These are phyloP conservation scores for Noturus placidus DNA, from an alignment of 2,113 vertebrate genomes.

Conservation along the genomic window DNA sequence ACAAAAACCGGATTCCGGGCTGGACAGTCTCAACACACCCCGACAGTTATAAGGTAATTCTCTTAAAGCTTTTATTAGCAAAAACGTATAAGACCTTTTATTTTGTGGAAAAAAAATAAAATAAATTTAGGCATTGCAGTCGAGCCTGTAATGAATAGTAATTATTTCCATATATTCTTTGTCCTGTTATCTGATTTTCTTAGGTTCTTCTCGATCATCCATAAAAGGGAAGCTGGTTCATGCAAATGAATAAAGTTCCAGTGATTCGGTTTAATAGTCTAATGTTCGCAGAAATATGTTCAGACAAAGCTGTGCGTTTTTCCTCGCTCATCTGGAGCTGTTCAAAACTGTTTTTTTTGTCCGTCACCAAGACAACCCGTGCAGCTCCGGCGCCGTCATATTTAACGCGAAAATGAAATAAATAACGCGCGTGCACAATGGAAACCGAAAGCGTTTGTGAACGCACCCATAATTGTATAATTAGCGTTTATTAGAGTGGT, in stretches of 20 bases:
- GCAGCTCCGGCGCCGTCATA: not conserved
- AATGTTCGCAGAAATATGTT: not conserved
- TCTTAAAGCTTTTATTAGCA: conserved; percentile 1
- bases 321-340: not conserved
- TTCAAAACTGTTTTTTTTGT: conserved; percentile 6
- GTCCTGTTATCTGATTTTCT: not conserved
- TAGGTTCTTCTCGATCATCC: not conserved
- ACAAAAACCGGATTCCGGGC: conserved; percentile 72
- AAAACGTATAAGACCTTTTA: not conserved
- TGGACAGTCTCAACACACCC: conserved; percentile 66
- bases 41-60: conserved; percentile 70
- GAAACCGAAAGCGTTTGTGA: conserved; percentile 2
- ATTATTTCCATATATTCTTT: not conserved
- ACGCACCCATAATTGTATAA: not conserved
- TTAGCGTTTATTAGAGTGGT: not conserved
- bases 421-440: not conserved
- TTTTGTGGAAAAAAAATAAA: not conserved
- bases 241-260: not conserved
- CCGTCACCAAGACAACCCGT: not conserved
- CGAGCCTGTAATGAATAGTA: not conserved
- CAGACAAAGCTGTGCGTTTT: not conserved
- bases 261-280: not conserved
- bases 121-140: not conserved
- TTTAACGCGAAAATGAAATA: conserved; percentile 2
- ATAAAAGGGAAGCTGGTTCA: not conserved